phyloP scores from a whole-genome alignment of 2,888 invertebrate genomes.

The Lycia hirtaria region DNA sequence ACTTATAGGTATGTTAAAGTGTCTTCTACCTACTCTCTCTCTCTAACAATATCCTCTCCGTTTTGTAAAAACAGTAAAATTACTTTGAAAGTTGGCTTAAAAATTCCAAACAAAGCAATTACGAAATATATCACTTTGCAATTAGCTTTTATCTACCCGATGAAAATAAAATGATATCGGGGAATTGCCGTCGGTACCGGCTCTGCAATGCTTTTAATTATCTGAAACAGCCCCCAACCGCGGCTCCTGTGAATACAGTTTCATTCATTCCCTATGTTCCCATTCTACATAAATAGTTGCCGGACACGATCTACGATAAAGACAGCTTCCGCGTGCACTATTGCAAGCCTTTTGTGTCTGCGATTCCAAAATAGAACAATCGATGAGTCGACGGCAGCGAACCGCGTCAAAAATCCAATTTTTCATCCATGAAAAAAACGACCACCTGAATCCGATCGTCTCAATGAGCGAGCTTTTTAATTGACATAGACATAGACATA shows the following conservation, averaged over 20 bases:
- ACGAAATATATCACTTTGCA: constrained; percentile 16
- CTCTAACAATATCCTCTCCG: no score
- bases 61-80: no score
- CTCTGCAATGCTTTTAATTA: constrained; percentile 17
- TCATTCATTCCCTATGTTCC: constrained; percentile 18
- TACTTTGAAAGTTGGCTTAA: no score
- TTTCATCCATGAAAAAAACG: not conserved
- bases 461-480: constrained; percentile 15
- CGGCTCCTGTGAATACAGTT: constrained; percentile 11
- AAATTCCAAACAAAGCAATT: constrained; percentile 1
- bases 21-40: no score
- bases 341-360: constrained; percentile 15
- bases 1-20: no score
- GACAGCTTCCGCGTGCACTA: constrained; percentile 2
- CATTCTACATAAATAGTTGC: constrained; percentile 16
- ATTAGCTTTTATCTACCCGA: constrained; percentile 5
- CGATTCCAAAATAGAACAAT: constrained; percentile 36
- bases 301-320: constrained; percentile 2
- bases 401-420: constrained; percentile 15
- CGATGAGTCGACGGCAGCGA: constrained; percentile 30
- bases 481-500: no score
- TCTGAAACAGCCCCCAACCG: constrained; percentile 6
- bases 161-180: constrained; percentile 21
- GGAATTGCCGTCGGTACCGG: constrained; percentile 13
- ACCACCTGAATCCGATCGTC: constrained; percentile 1